Percentiles rank a stretch among this genome's conserved stretches.
phyloP scores from a whole-genome alignment of 2,888 invertebrate species.

The Fragum fragum region DNA sequence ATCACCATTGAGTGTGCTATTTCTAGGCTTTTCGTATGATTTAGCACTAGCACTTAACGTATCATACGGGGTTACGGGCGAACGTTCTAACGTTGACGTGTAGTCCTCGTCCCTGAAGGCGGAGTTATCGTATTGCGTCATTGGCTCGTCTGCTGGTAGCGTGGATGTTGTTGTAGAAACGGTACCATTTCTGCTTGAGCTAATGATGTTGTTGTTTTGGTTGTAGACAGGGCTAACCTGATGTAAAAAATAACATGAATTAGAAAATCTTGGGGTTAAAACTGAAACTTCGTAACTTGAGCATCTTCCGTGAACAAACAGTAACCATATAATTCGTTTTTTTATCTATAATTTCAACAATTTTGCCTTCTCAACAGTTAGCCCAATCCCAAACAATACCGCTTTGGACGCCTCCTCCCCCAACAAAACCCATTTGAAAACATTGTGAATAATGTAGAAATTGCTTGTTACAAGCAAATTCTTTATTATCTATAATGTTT shows the following conservation, averaged over 20 bases:
- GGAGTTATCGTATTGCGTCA: slow-evolving; percentile 11
- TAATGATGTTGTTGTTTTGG: background rate
- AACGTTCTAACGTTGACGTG: slow-evolving; percentile 1
- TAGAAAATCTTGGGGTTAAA: too few relatives aligned
- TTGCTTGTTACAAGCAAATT: too few relatives aligned
- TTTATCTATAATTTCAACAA: too few relatives aligned
- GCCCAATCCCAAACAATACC: too few relatives aligned
- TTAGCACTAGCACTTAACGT: slow-evolving; percentile 16
- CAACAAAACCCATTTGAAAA: too few relatives aligned
- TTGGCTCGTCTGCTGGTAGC: background rate
- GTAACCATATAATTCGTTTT: too few relatives aligned
- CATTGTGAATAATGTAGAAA: too few relatives aligned
- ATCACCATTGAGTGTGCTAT: background rate
- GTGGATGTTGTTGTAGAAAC: slow-evolving; percentile 20
- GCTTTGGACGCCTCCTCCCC: too few relatives aligned
- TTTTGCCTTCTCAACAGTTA: too few relatives aligned
- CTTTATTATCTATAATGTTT: too few relatives aligned
- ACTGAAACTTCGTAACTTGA: too few relatives aligned
- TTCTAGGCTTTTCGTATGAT: slow-evolving; percentile 6
- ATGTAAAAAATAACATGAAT: background rate
- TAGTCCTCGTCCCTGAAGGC: slow-evolving; percentile 15
- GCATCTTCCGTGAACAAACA: too few relatives aligned
- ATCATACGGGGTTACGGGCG: background rate
- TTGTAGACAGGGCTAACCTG: slow-evolving; percentile 4
- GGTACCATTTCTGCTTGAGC: slow-evolving; percentile 1